A percentile compares a stretch with the other conserved stretches of the same genome.
phyloP scores from a whole-genome alignment of 1,140 invertebrate species.

The Bombus confusus region DNA sequence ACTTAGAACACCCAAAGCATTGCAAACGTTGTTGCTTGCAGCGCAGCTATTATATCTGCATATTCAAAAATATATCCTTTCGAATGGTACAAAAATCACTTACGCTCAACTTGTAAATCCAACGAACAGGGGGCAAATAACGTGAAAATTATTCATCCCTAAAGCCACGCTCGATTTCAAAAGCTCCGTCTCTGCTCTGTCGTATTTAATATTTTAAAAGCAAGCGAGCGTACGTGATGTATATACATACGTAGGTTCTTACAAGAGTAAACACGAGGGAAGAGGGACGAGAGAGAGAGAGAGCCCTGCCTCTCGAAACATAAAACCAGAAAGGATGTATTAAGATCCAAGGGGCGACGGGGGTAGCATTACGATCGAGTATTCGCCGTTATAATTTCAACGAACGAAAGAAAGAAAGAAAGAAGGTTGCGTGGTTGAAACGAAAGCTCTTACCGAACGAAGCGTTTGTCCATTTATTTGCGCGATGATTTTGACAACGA shows the following conservation, averaged over 20 bases:
- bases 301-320: background rate
- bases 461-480: constrained; percentile 59
- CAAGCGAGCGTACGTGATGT: background rate
- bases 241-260: background rate
- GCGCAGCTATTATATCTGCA: no score
- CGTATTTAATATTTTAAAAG: background rate
- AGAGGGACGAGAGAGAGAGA: no score
- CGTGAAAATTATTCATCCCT: background rate
- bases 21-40: no score
- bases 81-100: background rate
- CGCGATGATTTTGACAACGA: constrained; percentile 3
- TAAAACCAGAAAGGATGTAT: constrained; percentile 12
- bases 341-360: background rate
- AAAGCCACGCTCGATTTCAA: background rate
- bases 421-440: constrained; percentile 16
- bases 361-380: constrained; percentile 30
- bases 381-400: constrained; percentile 42
- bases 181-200: background rate
- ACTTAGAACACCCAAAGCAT: no score
- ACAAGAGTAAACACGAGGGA: background rate
- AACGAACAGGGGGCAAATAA: background rate
- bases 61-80: background rate
- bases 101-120: no score
- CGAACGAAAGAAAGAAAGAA: constrained; percentile 34
- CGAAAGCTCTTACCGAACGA: constrained; percentile 35